Percentiles rank a stretch among this genome's conserved stretches.
These are phyloP conservation scores for Epistrophe grossulariae DNA, from an alignment of 2,888 invertebrate species.

Conservation along the genomic window DNA sequence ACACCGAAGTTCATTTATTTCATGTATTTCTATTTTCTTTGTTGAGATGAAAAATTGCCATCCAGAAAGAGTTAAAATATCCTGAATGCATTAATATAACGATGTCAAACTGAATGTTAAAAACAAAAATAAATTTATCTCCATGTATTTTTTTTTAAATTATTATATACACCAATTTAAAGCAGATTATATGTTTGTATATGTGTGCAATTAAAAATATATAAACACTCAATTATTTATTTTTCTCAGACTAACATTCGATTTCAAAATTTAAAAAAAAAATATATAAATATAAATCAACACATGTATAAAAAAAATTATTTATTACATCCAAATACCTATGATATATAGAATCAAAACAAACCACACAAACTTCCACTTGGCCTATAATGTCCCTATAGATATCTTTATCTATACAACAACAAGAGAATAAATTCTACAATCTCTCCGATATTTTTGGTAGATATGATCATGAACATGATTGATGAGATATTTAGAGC, in stretches of 20 bases:
- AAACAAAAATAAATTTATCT: too few species aligned
- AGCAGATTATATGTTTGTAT: too few species aligned
- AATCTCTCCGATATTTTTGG: background rate
- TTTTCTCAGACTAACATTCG: background rate
- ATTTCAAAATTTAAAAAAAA: background rate
- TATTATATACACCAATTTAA: too few species aligned
- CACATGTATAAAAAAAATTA: background rate
- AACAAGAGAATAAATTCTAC: background rate
- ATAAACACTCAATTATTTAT: slow-evolving; percentile 19
- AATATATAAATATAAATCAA: slow-evolving; percentile 7
- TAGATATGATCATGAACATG: slow-evolving; percentile 33
- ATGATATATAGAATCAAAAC: slow-evolving; percentile 21
- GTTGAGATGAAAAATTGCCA: too few species aligned
- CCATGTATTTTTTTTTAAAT: too few species aligned
- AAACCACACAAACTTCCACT: background rate
- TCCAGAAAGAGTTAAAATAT: too few species aligned
- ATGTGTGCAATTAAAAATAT: background rate
- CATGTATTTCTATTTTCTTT: too few species aligned
- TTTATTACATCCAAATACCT: slow-evolving; percentile 24
- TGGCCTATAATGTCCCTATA: background rate
- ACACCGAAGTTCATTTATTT: too few species aligned
- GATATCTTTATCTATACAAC: background rate
- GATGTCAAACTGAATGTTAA: too few species aligned
- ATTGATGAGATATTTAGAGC: slow-evolving; percentile 69
- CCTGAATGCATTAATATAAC: too few species aligned